phyloP scores from a whole-genome alignment of 2,888 invertebrate species.

The Galeopsomyia nigrocyanea region DNA sequence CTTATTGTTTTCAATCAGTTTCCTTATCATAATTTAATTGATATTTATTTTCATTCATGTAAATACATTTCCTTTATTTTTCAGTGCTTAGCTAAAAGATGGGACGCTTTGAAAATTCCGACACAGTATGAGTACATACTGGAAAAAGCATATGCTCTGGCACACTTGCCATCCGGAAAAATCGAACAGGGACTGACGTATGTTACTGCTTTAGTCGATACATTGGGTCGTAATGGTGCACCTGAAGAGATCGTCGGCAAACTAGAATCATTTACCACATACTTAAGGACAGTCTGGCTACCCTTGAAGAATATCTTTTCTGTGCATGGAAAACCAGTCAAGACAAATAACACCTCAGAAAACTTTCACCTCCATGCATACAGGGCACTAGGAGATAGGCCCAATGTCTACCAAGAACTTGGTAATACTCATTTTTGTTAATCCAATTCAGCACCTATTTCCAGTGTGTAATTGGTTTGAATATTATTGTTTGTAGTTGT shows the following conservation, averaged over 20 bases:
- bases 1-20: background rate
- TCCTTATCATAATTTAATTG: too few species aligned
- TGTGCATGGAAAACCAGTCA: background rate
- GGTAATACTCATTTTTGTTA: background rate
- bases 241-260: background rate
- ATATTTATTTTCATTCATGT: background rate
- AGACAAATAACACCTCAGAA: background rate
- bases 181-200: background rate
- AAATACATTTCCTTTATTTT: background rate
- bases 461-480: too few species aligned
- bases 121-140: background rate
- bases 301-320: background rate
- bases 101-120: background rate
- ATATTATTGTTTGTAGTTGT: too few species aligned
- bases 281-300: background rate
- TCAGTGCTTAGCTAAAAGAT: background rate
- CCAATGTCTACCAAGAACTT: background rate
- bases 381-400: background rate
- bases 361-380: background rate
- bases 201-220: background rate
- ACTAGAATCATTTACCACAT: background rate
- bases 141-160: slow-evolving; percentile 1
- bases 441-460: too few species aligned
- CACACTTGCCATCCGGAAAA: background rate
- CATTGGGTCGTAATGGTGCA: background rate